A percentile compares a stretch with the other conserved stretches of the same genome.
phyloP scores from a whole-genome alignment of 2,113 vertebrate genomes.

The Ia io region DNA sequence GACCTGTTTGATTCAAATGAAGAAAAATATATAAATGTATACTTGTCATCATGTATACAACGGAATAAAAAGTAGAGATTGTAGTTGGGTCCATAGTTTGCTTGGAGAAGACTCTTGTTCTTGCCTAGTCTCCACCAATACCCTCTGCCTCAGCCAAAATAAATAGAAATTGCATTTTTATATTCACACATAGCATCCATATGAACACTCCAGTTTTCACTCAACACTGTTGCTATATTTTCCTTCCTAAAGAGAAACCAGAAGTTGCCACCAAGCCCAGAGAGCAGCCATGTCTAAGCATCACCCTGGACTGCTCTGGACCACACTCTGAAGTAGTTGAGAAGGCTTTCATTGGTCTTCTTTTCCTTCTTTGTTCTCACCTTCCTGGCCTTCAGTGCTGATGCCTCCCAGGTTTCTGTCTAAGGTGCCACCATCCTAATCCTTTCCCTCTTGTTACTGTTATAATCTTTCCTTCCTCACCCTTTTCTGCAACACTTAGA shows the following conservation, averaged over 20 bases:
- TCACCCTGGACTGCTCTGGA: neutral
- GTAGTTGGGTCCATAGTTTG: neutral
- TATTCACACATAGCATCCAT: neutral
- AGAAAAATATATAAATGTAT: neutral
- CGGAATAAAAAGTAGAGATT: neutral
- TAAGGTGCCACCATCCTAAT: neutral
- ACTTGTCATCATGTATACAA: neutral
- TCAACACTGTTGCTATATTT: neutral
- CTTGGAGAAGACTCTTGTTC: neutral
- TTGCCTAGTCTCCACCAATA: neutral
- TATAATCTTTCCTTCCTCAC: neutral
- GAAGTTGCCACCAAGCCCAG: neutral
- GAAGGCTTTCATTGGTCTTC: neutral
- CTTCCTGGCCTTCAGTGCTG: neutral
- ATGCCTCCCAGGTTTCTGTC: neutral
- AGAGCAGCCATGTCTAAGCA: neutral
- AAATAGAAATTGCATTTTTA: neutral
- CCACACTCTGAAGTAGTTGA: neutral
- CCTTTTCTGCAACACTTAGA: neutral
- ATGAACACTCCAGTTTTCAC: neutral
- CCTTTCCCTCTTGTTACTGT: neutral
- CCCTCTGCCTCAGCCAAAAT: neutral
- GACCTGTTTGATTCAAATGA: neutral
- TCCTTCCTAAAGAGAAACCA: neutral
- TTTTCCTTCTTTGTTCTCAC: neutral